Evolutionary conservation across 2,888 invertebrate genomes (phyloP), one percentile per base, ranked within the genome.

Genomic region (Sarcophaga carnaria): DNA sequence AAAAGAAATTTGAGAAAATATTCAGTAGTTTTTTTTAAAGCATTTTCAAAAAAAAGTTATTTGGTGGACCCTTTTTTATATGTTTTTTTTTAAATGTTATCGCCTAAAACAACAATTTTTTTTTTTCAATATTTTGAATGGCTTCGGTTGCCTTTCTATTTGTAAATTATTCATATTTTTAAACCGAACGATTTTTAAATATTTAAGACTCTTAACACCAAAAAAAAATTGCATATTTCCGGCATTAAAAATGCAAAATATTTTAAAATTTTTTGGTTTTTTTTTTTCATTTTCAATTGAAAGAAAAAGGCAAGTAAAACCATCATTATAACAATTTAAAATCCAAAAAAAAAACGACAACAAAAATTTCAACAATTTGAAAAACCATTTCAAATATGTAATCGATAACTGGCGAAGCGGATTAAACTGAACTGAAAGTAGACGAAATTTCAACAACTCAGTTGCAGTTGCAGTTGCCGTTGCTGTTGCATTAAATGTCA

Each of bases 391-490:
- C 22, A 71, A 70, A 67, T 69, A 54, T 80, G 69, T 79, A 81
- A 83, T 81, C 86, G 81, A 87, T 83, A 84, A 59, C 70, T 81
- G 70, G 78, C 49, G 70, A 87, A 87, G 25, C 83, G 54, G 10
- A 75, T 78, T 37, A 63, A 82, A 84, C 27, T 54, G 54, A 77
- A 47, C n/a, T 63, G 54, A 83, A 82, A 84, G 49, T 37, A 37
- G 70, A 54, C 17, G 67, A 63, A 86, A 77, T 67, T 77, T 37
- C 72, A 49, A 80, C 80, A 83, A 78, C 25, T 54, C 37, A 37
- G 8, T 37, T 37, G 37, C 37, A 37, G 37, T 37, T 37, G 37
- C 37, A 10, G 2, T 37, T 37, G 37, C 37, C 4, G 27, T 27
- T 27, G 27, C 37, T 37, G 37, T 37, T 37, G 66, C 62, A 71